Base-by-base conservation (phyloP, 2,113 vertebrate species). In the Labrus mixtus region DNA sequence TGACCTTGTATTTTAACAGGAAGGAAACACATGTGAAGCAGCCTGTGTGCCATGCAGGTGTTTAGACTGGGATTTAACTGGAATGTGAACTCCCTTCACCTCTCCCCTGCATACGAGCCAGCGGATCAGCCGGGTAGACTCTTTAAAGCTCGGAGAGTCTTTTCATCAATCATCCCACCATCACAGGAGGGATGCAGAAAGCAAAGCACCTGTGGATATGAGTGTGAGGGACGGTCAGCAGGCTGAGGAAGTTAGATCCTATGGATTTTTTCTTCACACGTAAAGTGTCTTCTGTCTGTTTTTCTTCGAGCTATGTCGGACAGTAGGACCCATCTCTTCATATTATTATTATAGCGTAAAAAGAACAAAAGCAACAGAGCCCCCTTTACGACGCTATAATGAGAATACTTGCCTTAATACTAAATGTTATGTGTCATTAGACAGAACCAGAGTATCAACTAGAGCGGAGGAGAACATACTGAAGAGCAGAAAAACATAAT, bases 51-150 rank as follows among this genome's bases (percentile, higher is more conserved):
- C 78, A 65, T 88, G 86, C 91, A 91, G 90, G 89, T 93, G 91
- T 91, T 92, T 91, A 88, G 90, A 88, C 91, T 90, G 85, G 87
- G 86, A 89, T 87, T 67, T 51, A 60, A 59, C 76, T 66, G 87
- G 90, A 91, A 93, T 91, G 89, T 81, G 78, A 84, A 63, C 87
- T 58, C 60, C 36, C 59, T 53, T 64, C 78, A 81, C 82, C 76
- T 65, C 46, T 4, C 33, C 70, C 57, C 76, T 11, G 33, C 37
- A 0, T 66, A 48, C 20, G n/a, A 72, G 76, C 64, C 12, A 12
- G 16, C 0, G 39, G 82, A 78, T 83, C 76, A 62, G 79, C 33
- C 75, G 29, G 59, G 56, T 43, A n/a, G 57, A 76, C 70, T 61
- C 83, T 84, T 79, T 20, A 33, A 65, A 89, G 59, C 60, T 81